Evolutionary conservation across 2,888 invertebrate genomes (phyloP), one percentile per base, ranked within the genome.

Genomic region (Mystacides longicornis): DNA sequence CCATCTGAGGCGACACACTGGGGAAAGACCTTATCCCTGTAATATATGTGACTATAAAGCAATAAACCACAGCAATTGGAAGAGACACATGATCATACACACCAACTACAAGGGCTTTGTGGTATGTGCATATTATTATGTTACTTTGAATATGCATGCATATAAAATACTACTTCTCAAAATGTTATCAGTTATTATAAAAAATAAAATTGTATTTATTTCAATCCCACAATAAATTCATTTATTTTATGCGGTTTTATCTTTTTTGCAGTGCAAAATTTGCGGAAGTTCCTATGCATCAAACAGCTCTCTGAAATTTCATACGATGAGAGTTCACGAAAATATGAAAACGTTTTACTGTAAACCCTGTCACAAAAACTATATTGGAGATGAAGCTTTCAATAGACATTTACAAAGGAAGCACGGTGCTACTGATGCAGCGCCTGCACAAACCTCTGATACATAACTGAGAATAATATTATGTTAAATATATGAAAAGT

Each of bases 361-460:
- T 16, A 48, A 23, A n/a, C 48, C 48, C 3, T 48, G 48, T 21
- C n/a, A n/a, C 22, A 48, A 23, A n/a, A 48, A 48, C 4, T 48
- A 48, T n/a, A 16, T 48, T 14, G 48, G 48, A 23, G 22, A 48
- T 2, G 23, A 23, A n/a, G 4, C 48, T 4, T 23, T 23, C 23
- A 22, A 48, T 2, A 48, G 48, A n/a, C 48, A 48, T 48, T 14
- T 48, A 11, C 3, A 3, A 2, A 48, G 2, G 4, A 48, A 48
- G 23, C 48, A 48, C 20, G n/a, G n/a, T n/a, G n/a, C n/a, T n/a
- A n/a, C n/a, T n/a, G n/a, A n/a, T n/a, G n/a, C n/a, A n/a, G n/a
- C n/a, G n/a, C n/a, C n/a, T n/a, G n/a, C n/a, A n/a, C n/a, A n/a
- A n/a, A n/a, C n/a, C n/a, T n/a, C n/a, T n/a, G n/a, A n/a, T n/a